Evolutionary conservation across 2,113 vertebrate species (phyloP).

Genomic region (Otus sunia): DNA sequence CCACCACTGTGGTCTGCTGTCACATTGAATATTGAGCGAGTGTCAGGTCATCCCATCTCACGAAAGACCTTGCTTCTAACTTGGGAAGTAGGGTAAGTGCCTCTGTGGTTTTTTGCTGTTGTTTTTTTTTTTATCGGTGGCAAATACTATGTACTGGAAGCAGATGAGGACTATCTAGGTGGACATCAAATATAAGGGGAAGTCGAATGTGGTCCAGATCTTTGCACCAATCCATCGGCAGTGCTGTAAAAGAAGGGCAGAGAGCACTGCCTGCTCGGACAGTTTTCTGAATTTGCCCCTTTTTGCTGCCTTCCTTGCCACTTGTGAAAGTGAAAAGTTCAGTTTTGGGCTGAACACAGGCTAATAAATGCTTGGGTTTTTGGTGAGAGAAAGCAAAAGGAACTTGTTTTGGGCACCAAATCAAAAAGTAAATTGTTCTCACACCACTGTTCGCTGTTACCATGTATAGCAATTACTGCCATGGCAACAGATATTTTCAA

Average conservation of each 20-base stretch:
- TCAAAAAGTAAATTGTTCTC: slow-evolving; percentile 52
- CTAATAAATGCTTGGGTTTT: not conserved
- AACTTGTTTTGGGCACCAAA: slow-evolving; percentile 45
- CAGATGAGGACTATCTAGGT: not conserved
- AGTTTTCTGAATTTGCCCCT: not conserved
- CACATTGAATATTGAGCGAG: rapidly evolving
- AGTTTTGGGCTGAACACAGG: not conserved
- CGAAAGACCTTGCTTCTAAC: not conserved
- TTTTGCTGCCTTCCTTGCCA: not conserved
- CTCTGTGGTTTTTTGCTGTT: not conserved
- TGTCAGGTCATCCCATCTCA: not conserved
- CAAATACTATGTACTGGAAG: not conserved
- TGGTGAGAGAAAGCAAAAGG: slow-evolving; percentile 19
- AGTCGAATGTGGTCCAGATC: not conserved
- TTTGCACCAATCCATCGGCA: not conserved
- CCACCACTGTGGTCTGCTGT: not conserved
- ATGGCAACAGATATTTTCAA: slow-evolving; percentile 33
- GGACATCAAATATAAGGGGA: not conserved
- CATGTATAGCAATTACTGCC: slow-evolving; percentile 49
- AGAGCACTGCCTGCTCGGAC: not conserved
- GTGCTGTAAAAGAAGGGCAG: not conserved
- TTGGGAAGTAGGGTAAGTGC: not conserved
- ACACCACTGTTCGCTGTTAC: not conserved
- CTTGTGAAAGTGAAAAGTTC: slow-evolving; percentile 13
- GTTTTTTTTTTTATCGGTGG: not conserved